Evolutionary conservation across 92 coral and sea anemone species (phyloP), one percentile per base, ranked within the genome.

Genomic region (Metridium senile): DNA sequence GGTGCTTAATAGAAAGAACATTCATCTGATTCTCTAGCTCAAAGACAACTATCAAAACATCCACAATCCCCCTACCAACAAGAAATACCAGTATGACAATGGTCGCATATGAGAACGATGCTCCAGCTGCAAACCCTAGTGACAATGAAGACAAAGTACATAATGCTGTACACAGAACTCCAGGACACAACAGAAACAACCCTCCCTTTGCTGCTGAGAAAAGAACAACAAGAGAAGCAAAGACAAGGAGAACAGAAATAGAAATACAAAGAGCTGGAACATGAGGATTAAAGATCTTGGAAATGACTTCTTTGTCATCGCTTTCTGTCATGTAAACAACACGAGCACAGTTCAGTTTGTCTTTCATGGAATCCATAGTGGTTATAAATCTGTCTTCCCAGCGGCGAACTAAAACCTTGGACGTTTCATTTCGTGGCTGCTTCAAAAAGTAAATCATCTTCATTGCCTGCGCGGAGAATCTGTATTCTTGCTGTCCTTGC

Each of bases 351-450:
- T 79, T 51, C 71, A 77, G 58, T 34, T 87, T 49, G 39, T 67
- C 34, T 23, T 68, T 69, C 52, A 72, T 56, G 23, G 63, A 29
- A 49, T 82, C 68, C 84, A 87, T 57, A 66, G 33, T 75, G 51
- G 67, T 34, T 71, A 73, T 61, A 63, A 87, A 81, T 20, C 33
- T 66, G 27, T 67, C 73, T 78, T 87, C 91, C 91, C 91, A 87
- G 9, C 29, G 45, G 10, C 27, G 71, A 21, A 82, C 62, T 30
- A 28, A 43, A 16, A 19, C 61, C 29, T 29, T 22, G 2, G 54
- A 74, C 26, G 84, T 43, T 23, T 27, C 62, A 19, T 49, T 23
- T 72, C 58, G 35, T 66, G 84, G 91, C 52, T 72, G 70, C 51
- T 82, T 72, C 61, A 87, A 43, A 59, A 82, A 82, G 68, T 82